Conservation (phyloP, 1,140 invertebrate genomes). For the Aleiodes sp. region DNA sequence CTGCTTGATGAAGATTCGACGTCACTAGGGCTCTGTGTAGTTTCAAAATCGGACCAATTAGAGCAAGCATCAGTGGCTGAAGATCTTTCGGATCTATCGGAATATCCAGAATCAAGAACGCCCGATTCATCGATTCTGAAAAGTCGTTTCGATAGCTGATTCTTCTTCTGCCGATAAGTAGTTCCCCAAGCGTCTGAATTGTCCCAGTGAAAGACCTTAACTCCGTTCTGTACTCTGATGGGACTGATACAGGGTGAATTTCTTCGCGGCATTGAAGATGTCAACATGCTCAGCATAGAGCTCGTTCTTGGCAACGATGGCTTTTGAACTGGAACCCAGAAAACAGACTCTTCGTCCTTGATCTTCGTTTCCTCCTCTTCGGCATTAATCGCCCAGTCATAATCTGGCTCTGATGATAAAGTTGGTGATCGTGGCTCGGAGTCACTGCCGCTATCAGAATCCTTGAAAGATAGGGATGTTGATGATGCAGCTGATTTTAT, state of each 20-base stretch:
- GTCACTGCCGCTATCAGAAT: conserved; percentile 32
- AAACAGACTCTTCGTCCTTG: conserved; percentile 31
- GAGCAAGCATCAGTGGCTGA: neutral
- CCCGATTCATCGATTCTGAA: conserved; percentile 41
- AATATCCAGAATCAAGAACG: conserved; percentile 44
- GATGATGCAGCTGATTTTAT: conserved; percentile 12
- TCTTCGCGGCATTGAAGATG: neutral
- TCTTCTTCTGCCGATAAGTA: neutral
- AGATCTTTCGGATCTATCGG: conserved; percentile 29
- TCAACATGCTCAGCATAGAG: conserved; percentile 38
- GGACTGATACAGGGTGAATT: conserved; percentile 40
- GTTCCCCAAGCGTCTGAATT: neutral
- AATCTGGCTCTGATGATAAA: conserved; percentile 16
- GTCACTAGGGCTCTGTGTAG: neutral
- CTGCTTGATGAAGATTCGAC: neutral
- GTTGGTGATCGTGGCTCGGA: neutral
- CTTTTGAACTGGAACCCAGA: conserved; percentile 42
- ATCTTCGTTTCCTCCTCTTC: neutral
- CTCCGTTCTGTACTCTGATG: conserved; percentile 23
- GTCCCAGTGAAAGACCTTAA: neutral
- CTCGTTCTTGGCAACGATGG: conserved; percentile 39
- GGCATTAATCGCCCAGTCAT: neutral
- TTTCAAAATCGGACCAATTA: neutral
- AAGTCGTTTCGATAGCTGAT: neutral
- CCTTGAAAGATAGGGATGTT: conserved; percentile 10